Evolutionary conservation across 2,797 vertebrate genomes (phyloP), one percentile per base, ranked within the genome.

Genomic region (Artibeus lituratus): DNA sequence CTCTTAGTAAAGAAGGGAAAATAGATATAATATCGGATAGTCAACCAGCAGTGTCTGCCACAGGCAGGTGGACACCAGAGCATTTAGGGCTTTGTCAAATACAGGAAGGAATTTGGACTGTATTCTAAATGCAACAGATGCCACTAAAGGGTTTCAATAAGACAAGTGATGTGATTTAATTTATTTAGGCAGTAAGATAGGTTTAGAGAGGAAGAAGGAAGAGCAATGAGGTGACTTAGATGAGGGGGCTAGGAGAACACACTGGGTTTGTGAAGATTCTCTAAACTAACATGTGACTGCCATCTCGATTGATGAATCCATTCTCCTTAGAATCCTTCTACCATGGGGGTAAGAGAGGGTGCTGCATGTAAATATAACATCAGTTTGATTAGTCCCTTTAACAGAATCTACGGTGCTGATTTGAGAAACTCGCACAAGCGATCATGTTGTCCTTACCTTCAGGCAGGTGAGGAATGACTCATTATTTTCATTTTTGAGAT

Each of bases 221-320:
- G 44, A 26, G 8, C 39, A 32, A 7, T 32, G 53, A 11, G 57
- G 21, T 69, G 35, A 35, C 32, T 47, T 22, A 24, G 26, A 29
- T 10, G 47, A 80, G 3, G 0, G 1, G 0, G n/a, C 7, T 26
- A 4, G 3, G 55, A 37, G 80, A 29, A 7, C 4, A 7, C 9
- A 0, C 1, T 55, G 8, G 5, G 37, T 37, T 59, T 49, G 32
- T 7, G 39, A 74, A 65, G 70, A 55, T 7, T 26, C 42, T 67
- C 72, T 2, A 8, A 84, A n/a, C 39, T 44, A 26, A 37, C n/a
- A 15, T 7, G 29, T 19, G 44, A 74, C 81, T 77, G 35, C 49
- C 29, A 35, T 12, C 67, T 51, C 21, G 9, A 35, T n/a, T n/a
- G 7, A 57, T n/a, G 65, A n/a, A 57, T 62, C 26, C 11, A 6